Percentiles rank a stretch among this genome's conserved stretches.
phyloP scores from a whole-genome alignment of 2,797 vertebrate species.

The Dicrostonyx torquatus region DNA sequence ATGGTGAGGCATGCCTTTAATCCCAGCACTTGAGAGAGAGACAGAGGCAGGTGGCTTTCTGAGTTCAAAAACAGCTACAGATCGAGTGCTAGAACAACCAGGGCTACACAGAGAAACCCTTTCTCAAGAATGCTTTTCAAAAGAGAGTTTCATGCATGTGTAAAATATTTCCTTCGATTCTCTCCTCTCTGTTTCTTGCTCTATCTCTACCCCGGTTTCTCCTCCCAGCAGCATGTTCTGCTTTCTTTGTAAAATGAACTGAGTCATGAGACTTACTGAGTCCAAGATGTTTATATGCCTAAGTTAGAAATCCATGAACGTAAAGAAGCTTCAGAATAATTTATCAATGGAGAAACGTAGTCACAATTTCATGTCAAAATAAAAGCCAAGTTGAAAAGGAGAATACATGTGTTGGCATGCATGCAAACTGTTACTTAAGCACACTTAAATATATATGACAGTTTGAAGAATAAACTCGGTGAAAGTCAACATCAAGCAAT shows the following conservation, averaged over 20 bases:
- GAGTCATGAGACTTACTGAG: background rate
- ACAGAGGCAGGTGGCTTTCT: background rate
- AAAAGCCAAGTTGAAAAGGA: background rate
- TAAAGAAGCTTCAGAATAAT: background rate
- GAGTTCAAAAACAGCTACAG: background rate
- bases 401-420: background rate
- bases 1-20: background rate
- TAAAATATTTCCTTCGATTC: background rate
- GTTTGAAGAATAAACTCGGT: background rate
- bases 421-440: background rate
- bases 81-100: background rate
- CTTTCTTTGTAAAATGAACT: background rate
- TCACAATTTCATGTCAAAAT: background rate
- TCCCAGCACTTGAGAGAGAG: background rate
- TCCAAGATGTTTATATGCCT: background rate
- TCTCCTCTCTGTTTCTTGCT: too few relatives aligned
- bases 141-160: background rate
- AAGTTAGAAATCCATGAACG: background rate
- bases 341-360: background rate
- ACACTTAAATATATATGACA: slow-evolving; percentile 27
- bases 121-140: background rate
- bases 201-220: background rate
- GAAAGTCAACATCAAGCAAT: slow-evolving; percentile 11
- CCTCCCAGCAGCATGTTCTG: too few relatives aligned
- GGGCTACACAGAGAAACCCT: background rate